These are phyloP conservation scores for Amphipyra tragopoginis DNA, from an alignment of 2,888 invertebrate species.

Conservation along the genomic window DNA sequence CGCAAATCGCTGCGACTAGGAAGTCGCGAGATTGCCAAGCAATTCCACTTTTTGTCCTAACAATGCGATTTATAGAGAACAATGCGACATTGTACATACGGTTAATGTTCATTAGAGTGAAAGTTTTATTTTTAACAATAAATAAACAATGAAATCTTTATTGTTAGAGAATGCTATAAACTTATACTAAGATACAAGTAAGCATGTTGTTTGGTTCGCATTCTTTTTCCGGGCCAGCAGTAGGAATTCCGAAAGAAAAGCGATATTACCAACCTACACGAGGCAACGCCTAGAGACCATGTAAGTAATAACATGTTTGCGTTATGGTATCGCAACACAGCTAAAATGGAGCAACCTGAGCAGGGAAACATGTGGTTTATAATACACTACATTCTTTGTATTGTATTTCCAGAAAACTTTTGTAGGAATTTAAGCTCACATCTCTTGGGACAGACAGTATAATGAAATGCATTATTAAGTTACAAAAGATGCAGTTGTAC, in stretches of 20 bases:
- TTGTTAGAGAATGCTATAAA: conserved; percentile 32
- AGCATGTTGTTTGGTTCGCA: not conserved
- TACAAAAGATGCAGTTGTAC: too few relatives aligned
- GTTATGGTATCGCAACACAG: conserved; percentile 17
- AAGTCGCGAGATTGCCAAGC: conserved; percentile 66
- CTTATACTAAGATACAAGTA: conserved; percentile 18
- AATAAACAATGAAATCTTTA: conserved; percentile 49
- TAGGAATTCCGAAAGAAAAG: conserved; percentile 30
- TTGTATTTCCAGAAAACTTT: not conserved
- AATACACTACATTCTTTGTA: not conserved
- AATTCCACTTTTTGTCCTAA: conserved; percentile 72
- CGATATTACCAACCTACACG: conserved; percentile 11
- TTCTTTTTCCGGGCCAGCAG: conserved; percentile 4
- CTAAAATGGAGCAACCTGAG: conserved; percentile 4
- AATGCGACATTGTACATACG: conserved; percentile 70
- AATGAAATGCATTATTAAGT: too few relatives aligned
- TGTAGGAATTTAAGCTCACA: not conserved
- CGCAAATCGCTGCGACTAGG: conserved; percentile 62
- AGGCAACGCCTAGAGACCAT: conserved; percentile 14
- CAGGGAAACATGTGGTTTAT: not conserved
- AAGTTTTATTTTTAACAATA: conserved; percentile 67
- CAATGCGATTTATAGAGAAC: conserved; percentile 76
- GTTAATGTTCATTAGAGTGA: conserved; percentile 70
- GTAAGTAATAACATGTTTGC: conserved; percentile 30
- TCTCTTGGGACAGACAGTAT: not conserved